Evolutionary conservation across 2,797 vertebrate species (phyloP).

Genomic region (Brotula barbata): DNA sequence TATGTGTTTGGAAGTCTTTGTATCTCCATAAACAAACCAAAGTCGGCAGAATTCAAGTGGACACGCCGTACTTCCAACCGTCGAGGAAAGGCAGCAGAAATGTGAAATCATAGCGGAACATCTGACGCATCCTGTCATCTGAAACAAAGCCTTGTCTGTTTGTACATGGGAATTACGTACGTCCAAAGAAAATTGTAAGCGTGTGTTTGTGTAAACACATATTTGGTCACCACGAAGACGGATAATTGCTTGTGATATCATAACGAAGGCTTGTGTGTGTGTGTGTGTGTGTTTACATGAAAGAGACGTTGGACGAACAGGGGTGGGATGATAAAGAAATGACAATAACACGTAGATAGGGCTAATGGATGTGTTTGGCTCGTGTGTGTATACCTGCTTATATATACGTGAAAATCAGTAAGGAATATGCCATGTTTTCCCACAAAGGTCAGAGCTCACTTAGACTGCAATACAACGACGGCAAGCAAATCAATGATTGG

Average conservation of each 20-base stretch:
- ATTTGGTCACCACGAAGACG: conserved; percentile 10
- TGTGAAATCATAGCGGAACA: conserved; percentile 60
- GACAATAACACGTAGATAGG: too few relatives aligned
- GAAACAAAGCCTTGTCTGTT: conserved; percentile 43
- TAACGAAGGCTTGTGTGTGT: conserved; percentile 40
- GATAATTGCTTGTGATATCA: conserved; percentile 57
- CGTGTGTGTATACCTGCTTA: not conserved
- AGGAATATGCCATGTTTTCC: not conserved
- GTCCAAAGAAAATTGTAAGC: not conserved
- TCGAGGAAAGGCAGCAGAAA: conserved; percentile 50
- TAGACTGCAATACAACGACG: conserved; percentile 17
- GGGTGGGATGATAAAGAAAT: too few relatives aligned
- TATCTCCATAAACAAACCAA: too few relatives aligned
- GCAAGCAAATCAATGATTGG: conserved; percentile 52
- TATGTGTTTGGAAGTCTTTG: too few relatives aligned
- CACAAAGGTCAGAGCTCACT: conserved; percentile 20
- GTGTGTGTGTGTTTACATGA: not conserved
- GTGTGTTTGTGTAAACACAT: conserved; percentile 19
- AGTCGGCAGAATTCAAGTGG: conserved; percentile 40
- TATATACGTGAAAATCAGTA: not conserved
- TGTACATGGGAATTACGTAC: conserved; percentile 10
- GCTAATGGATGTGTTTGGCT: not conserved
- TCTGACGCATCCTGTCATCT: conserved; percentile 48
- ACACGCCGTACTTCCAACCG: conserved; percentile 31
- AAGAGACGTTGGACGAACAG: too few relatives aligned